Evolutionary conservation across 2,797 vertebrate genomes (phyloP), one percentile per base, ranked within the genome.

Genomic region (Lates japonicus): DNA sequence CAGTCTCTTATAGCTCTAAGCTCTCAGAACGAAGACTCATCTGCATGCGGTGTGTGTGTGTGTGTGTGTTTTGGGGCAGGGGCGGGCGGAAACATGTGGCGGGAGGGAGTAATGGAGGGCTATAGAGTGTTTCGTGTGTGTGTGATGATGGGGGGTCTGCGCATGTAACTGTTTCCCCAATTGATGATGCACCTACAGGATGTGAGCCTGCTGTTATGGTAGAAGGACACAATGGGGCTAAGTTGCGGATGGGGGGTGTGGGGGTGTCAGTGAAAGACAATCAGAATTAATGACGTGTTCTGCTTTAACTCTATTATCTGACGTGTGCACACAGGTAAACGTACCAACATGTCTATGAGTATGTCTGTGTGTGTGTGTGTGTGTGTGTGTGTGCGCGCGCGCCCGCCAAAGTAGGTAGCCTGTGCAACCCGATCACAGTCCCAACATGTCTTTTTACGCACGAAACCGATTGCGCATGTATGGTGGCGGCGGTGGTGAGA

Each of bases 131-230:
- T 66, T 33, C 22, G 1, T 60, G 46, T 61, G 51, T 64, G 39
- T 51, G 61, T n/a, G 57, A 25, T 48, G 42, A n/a, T n/a, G 22
- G 22, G 55, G 5, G 39, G 64, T 46, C 70, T 69, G 72, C 63
- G 78, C 61, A 65, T 80, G 48, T 61, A 90, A 82, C 82, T 74
- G 83, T 70, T 48, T 5, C 22, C 5, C 22, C 1, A 14, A 17
- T 69, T 76, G 68, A 79, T 81, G 74, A 81, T 90, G 74, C 78
- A 84, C 83, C 80, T 85, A 76, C 76, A 86, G 84, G 84, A 90
- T 88, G 80, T 87, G 78, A 77, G 78, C 58, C 78, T 77, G 59
- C 74, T 88, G 76, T 64, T 80, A 55, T 74, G 57, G 62, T 77
- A 46, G 59, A 80, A 61, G 64, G 59, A 74, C 78, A 87, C 83